Conservation (phyloP, 2,113 vertebrate species). For the Xenopus laevis region DNA sequence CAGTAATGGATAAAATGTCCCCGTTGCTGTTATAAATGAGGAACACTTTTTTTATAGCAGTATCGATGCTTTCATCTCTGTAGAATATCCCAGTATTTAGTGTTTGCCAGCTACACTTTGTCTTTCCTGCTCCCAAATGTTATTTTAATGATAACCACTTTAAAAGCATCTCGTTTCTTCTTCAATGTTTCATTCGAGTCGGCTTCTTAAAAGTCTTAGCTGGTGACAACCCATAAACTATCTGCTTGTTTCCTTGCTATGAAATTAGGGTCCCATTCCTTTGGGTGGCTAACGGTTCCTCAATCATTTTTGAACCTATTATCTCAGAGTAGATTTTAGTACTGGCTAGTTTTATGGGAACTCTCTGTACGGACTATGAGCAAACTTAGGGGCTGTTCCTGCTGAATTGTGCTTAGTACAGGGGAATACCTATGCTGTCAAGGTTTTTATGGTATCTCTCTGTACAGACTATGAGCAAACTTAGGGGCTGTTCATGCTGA, state of each 20-base stretch:
- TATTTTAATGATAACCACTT: slow-evolving; percentile 30
- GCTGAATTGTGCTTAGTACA: no score
- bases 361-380: no score
- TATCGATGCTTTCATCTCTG: slow-evolving; percentile 5
- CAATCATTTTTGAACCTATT: no score
- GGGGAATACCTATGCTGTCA: no score
- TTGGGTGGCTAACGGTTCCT: no score
- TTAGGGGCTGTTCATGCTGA: no score
- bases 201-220: not conserved
- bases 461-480: no score
- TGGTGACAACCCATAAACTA: not conserved
- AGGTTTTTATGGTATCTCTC: no score
- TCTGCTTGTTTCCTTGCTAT: not conserved
- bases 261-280: not conserved
- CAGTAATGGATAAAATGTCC: slow-evolving; percentile 30
- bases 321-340: no score
- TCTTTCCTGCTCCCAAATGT: slow-evolving; percentile 17
- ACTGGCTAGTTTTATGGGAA: no score
- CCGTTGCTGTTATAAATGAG: slow-evolving; percentile 16
- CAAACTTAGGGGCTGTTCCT: no score
- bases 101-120: not conserved
- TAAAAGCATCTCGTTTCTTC: slow-evolving; percentile 23
- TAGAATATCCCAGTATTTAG: not conserved
- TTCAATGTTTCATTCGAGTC: slow-evolving; percentile 4
- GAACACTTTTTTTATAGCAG: slow-evolving; percentile 3